Base-by-base conservation (phyloP, 2,113 vertebrate species). In the Callorhinus ursinus region DNA sequence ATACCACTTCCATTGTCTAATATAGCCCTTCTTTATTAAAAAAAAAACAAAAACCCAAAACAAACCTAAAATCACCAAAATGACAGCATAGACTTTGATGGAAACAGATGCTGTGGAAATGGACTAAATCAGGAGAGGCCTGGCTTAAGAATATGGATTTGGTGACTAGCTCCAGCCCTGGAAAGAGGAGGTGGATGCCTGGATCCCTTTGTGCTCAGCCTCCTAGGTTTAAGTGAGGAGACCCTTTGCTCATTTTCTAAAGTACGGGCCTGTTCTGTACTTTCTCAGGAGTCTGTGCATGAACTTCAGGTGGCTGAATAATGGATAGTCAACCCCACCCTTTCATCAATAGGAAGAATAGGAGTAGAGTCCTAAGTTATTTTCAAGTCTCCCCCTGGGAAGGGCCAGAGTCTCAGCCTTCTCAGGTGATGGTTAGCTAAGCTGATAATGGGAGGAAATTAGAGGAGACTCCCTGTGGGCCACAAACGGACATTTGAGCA, bases 1-100 rank as follows among this genome's bases (percentile, higher is more conserved):
- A 79, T 3, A 53, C 31, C 74, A 72, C 61, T 18, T 31, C 49
- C 53, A 22, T 79, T 96, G 86, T 94, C 67, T 51, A 67, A 71
- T 74, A 57, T 46, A 82, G 82, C 33, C n/a, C 39, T 96, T 88
- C n/a, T 95, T 94, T 95, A 63, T 81, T 65, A 11, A 94, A 71
- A 89, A n/a, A 88, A 76, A 77, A 69, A 36, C n/a, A 36, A 36
- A 36, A 33, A 1, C 46, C 46, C 14, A 36, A 72, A 55, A 16
- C 22, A 36, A 91, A 46, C 4, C 4, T 65, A 79, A 97, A 95
- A 82, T 65, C 31, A 90, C 49, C 65, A 42, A 83, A 72, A 72
- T 74, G 39, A 3, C 28, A 71, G 22, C 33, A 36, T 69, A 89
- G 85, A 93, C 49, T 83, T 90, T 42, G 33, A 13, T 93, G 42